Evolutionary conservation across 53 echinoderm and acorn worm species (phyloP).

Genomic region (Holothuria leucospilota): DNA sequence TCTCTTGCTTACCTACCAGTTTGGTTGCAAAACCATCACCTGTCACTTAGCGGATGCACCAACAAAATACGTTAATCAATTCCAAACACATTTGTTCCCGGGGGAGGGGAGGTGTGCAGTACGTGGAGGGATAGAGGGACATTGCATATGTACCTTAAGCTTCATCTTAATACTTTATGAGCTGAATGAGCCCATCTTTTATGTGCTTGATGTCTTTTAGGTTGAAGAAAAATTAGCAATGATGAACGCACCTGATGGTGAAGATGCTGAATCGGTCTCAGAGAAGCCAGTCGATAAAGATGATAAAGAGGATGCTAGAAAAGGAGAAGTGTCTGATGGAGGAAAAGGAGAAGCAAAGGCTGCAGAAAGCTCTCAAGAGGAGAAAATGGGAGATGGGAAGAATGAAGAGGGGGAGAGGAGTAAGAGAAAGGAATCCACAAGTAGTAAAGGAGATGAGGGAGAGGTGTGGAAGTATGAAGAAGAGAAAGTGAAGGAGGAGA

Average conservation of each 20-base stretch:
- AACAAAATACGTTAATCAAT: too few species aligned
- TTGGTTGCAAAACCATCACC: too few species aligned
- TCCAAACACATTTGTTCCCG: too few species aligned
- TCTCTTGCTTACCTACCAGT: too few species aligned
- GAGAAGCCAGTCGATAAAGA: neutral
- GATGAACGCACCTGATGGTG: neutral
- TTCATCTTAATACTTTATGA: too few species aligned
- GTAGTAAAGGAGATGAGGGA: neutral
- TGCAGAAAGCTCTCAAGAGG: neutral
- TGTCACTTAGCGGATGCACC: too few species aligned
- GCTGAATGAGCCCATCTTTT: neutral
- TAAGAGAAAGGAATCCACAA: neutral
- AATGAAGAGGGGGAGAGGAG: neutral
- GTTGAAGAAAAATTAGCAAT: conserved; percentile 34
- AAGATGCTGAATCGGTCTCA: neutral
- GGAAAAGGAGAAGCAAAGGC: neutral
- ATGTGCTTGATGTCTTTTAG: neutral
- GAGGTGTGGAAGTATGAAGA: conserved; percentile 68
- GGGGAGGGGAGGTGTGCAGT: too few species aligned
- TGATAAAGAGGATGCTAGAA: neutral
- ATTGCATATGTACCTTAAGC: too few species aligned
- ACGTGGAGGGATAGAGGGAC: too few species aligned
- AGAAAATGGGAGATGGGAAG: neutral
- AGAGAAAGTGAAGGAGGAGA: conserved; percentile 65
- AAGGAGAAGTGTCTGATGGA: neutral